Conservation (phyloP, 2,113 vertebrate species). For the Apus apus region DNA sequence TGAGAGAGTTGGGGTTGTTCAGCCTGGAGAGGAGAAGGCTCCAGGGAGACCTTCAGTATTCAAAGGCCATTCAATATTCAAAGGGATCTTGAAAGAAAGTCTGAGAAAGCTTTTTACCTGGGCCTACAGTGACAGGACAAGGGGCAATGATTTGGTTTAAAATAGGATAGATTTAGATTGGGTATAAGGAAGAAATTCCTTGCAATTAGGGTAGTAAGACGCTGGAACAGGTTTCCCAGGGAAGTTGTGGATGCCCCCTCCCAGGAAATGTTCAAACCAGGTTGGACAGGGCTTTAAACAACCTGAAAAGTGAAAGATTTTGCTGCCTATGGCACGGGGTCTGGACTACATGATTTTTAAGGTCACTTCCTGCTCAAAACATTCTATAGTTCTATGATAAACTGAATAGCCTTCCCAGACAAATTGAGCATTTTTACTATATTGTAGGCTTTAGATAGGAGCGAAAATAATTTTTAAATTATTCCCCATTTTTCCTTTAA, state of each 20-base stretch:
- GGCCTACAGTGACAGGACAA: background rate
- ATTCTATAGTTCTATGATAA: background rate
- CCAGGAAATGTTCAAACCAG: background rate
- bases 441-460: background rate
- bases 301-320: background rate
- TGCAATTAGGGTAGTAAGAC: background rate
- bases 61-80: background rate
- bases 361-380: background rate
- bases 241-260: background rate
- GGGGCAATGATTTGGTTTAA: background rate
- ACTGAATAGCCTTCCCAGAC: background rate
- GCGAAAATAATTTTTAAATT: background rate
- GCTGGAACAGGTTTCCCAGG: background rate
- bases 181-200: background rate
- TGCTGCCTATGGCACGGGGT: background rate
- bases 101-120: background rate
- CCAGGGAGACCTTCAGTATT: fast-evolving
- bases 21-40: background rate
- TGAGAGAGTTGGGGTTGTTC: background rate
- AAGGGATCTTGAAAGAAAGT: background rate
- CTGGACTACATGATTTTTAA: background rate
- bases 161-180: background rate
- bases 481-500: background rate
- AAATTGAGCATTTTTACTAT: background rate
- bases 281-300: background rate